phyloP scores from a whole-genome alignment of 2,113 vertebrate species.

The Petromus typicus region DNA sequence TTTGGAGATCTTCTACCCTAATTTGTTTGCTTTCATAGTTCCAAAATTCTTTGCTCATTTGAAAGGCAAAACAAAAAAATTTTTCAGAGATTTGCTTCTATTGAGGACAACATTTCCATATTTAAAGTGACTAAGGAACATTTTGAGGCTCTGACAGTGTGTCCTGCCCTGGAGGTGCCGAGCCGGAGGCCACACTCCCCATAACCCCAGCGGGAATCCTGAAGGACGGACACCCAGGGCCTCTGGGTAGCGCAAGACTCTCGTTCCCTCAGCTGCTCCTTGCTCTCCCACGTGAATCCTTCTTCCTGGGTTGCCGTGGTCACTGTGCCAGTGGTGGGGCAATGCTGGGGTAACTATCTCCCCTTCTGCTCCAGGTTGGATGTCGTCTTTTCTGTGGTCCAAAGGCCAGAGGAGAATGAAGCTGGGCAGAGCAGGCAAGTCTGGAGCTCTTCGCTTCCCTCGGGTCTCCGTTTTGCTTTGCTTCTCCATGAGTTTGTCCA shows the following conservation, averaged over 20 bases:
- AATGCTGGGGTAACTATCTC: too few relatives aligned
- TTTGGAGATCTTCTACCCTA: slow-evolving; percentile 73
- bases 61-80: slow-evolving; percentile 66
- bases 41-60: slow-evolving; percentile 73
- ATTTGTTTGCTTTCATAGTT: slow-evolving; percentile 81
- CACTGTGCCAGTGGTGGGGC: not conserved
- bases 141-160: slow-evolving; percentile 44
- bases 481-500: not conserved
- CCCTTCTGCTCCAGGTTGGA: not conserved
- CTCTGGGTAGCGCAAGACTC: too few relatives aligned
- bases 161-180: not conserved
- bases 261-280: not conserved
- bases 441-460: not conserved
- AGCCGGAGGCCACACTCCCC: fast-evolving
- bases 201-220: not conserved
- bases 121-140: slow-evolving; percentile 54
- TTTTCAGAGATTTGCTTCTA: slow-evolving; percentile 57
- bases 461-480: too few relatives aligned
- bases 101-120: not conserved
- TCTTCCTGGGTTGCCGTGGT: not conserved
- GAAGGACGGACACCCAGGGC: not conserved
- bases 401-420: not conserved
- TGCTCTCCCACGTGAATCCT: not conserved
- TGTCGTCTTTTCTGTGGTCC: not conserved
- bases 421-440: not conserved